These are phyloP conservation scores for Anthrax anthrax DNA, from an alignment of 2,888 invertebrate species.

Conservation along the genomic window DNA sequence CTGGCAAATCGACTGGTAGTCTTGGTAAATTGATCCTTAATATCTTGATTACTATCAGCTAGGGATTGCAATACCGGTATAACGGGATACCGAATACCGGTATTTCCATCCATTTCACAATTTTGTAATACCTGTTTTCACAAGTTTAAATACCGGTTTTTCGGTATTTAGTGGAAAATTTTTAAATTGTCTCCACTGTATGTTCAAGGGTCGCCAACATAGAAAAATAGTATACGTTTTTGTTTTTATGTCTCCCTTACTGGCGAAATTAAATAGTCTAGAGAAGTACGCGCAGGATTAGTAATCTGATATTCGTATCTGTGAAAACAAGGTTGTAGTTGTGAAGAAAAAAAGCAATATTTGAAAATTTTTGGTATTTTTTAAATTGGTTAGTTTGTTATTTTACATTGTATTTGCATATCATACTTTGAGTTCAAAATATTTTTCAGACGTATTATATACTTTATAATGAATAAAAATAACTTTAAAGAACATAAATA, in stretches of 20 bases:
- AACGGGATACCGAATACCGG: not conserved
- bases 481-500: not conserved
- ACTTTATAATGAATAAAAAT: not conserved
- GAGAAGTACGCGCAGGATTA: not conserved
- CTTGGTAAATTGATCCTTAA: too few relatives aligned
- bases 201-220: too few relatives aligned
- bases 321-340: not conserved
- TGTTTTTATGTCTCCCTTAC: too few relatives aligned
- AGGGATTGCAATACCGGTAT: not conserved
- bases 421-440: too few relatives aligned
- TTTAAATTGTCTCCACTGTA: not conserved
- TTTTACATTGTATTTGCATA: too few relatives aligned
- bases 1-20: too few relatives aligned
- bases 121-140: not conserved
- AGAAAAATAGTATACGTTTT: too few relatives aligned
- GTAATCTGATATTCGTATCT: not conserved
- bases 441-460: too few relatives aligned
- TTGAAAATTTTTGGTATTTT: too few relatives aligned
- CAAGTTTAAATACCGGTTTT: constrained; percentile 1
- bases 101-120: not conserved
- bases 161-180: not conserved
- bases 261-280: too few relatives aligned
- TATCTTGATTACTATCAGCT: too few relatives aligned
- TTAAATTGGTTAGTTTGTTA: not conserved
- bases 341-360: too few relatives aligned